phyloP scores from a whole-genome alignment of 2,888 invertebrate species.

The Nycteola revayana region DNA sequence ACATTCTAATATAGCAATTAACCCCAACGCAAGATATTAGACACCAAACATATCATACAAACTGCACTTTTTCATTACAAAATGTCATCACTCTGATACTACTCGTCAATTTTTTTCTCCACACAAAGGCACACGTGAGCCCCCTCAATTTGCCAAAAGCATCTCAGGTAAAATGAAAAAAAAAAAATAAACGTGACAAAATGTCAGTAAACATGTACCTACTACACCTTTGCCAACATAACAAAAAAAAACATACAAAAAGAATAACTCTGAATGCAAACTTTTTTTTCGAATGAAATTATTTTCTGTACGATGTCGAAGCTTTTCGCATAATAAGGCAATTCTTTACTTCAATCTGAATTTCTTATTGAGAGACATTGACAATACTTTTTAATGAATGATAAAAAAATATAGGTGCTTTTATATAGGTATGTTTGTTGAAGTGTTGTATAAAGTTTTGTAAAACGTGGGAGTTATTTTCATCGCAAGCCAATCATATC shows the following conservation, averaged over 20 bases:
- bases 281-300: constrained; percentile 22
- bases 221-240: constrained; percentile 52
- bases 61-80: constrained; percentile 43
- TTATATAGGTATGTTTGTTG: too few species aligned
- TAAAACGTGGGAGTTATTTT: too few species aligned
- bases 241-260: constrained; percentile 33
- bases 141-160: constrained; percentile 64
- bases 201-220: constrained; percentile 81
- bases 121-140: constrained; percentile 54
- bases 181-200: constrained; percentile 78
- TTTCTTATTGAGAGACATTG: too few species aligned
- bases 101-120: constrained; percentile 56
- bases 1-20: neutral
- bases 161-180: constrained; percentile 64
- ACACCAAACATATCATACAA: constrained; percentile 38
- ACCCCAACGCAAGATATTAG: too few species aligned
- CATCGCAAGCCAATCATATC: too few species aligned
- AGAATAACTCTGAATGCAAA: constrained; percentile 17
- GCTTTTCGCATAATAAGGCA: neutral
- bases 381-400: too few species aligned
- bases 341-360: too few species aligned
- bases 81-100: constrained; percentile 68
- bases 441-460: too few species aligned
- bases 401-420: too few species aligned
- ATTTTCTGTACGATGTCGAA: constrained; percentile 7